phyloP scores from a whole-genome alignment of 2,797 vertebrate genomes.

The Garrulus glandarius region DNA sequence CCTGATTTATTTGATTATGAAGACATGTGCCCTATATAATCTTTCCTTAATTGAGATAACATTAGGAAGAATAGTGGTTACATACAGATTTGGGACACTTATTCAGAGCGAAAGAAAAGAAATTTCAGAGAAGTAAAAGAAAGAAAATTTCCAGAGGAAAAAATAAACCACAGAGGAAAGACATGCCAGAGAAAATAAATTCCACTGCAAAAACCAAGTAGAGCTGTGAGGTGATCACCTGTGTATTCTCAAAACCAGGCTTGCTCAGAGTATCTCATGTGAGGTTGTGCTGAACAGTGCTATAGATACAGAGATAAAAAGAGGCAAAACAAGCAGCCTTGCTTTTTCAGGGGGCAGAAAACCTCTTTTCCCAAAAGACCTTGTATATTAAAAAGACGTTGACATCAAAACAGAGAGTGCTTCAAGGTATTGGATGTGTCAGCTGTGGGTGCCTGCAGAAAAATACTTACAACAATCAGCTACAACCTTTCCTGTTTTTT shows the following conservation, averaged over 20 bases:
- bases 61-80: background rate
- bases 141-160: background rate
- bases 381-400: background rate
- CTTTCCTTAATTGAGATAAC: background rate
- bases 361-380: background rate
- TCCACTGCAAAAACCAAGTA: background rate
- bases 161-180: background rate
- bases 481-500: background rate
- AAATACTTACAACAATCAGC: background rate
- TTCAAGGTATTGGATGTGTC: background rate
- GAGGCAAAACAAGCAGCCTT: background rate
- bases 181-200: background rate
- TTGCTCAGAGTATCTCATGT: background rate
- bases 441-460: background rate
- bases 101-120: background rate
- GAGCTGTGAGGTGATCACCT: background rate
- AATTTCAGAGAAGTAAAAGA: background rate
- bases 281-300: background rate
- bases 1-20: background rate
- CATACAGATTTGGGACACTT: background rate
- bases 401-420: background rate
- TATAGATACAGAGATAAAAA: background rate
- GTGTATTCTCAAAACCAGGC: background rate
- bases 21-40: background rate
- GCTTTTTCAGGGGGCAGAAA: background rate